These are phyloP conservation scores for Notiomystis cincta DNA, from an alignment of 2,113 vertebrate genomes.

Conservation along the genomic window DNA sequence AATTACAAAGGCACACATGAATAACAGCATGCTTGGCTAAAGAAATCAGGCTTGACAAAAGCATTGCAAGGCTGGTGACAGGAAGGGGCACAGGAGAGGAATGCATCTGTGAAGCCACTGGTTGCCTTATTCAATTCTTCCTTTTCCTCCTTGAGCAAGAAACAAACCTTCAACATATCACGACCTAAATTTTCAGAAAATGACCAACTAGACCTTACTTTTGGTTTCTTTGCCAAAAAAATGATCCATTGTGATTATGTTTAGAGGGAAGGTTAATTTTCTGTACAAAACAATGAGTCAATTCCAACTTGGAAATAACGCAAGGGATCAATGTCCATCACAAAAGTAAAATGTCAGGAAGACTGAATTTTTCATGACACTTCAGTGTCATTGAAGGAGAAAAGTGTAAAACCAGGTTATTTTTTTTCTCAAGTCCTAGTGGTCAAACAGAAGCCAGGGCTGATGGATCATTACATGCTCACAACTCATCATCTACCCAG, in stretches of 20 bases:
- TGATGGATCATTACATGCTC: neutral
- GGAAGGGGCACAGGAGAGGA: neutral
- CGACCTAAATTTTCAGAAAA: neutral
- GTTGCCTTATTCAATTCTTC: neutral
- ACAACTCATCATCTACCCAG: neutral
- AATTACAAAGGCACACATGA: neutral
- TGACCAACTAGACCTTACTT: neutral
- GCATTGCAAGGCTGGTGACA: neutral
- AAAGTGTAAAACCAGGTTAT: neutral
- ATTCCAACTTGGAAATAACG: neutral
- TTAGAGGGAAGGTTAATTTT: neutral
- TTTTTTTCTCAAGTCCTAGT: neutral
- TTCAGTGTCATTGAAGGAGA: neutral
- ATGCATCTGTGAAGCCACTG: neutral
- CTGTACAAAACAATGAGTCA: neutral
- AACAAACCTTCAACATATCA: neutral
- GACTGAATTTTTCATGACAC: neutral
- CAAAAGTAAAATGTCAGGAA: neutral
- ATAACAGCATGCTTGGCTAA: neutral
- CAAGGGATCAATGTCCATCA: neutral
- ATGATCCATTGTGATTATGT: neutral
- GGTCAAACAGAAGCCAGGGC: neutral
- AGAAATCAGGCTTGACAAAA: neutral
- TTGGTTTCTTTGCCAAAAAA: neutral
- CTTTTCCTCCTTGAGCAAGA: neutral